Conservation (phyloP, 2,888 invertebrate genomes). For the Philereme transversata region DNA sequence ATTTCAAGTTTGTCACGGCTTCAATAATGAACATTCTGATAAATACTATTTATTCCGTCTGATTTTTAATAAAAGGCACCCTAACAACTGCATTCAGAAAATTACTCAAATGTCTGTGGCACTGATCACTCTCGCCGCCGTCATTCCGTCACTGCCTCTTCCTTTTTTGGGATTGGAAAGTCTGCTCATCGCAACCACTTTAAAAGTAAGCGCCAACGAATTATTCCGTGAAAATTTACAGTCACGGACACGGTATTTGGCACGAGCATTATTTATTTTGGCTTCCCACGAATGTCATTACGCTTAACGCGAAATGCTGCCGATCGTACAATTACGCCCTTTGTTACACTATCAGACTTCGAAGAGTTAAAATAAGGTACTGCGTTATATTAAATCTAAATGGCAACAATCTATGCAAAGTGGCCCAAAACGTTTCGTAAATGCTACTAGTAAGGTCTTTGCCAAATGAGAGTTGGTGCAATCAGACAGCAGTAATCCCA, state of each 20-base stretch:
- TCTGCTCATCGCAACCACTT: constrained; percentile 42
- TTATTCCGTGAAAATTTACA: constrained; percentile 52
- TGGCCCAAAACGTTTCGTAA: no score
- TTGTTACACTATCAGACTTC: not conserved
- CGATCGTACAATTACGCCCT: constrained; percentile 8
- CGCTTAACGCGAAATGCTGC: constrained; percentile 38
- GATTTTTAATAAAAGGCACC: not conserved
- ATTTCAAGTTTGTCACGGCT: constrained; percentile 5
- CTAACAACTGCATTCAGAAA: constrained; percentile 33
- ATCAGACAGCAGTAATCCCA: not conserved
- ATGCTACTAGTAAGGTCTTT: no score
- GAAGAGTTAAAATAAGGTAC: not conserved
- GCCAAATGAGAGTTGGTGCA: not conserved
- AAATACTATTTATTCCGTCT: constrained; percentile 11
- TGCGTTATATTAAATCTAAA: no score
- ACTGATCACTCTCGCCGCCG: constrained; percentile 31
- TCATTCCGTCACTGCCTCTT: constrained; percentile 48
- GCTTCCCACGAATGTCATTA: constrained; percentile 50
- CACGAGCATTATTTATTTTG: constrained; percentile 40
- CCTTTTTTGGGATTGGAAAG: constrained; percentile 58
- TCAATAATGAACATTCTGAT: constrained; percentile 5
- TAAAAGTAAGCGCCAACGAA: constrained; percentile 44
- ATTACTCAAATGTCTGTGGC: constrained; percentile 8
- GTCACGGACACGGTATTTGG: constrained; percentile 48
- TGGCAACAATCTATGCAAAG: no score